Evolutionary conservation across 1,140 invertebrate species (phyloP), one percentile per base, ranked within the genome.

Genomic region (Metopolophium dirhodum): DNA sequence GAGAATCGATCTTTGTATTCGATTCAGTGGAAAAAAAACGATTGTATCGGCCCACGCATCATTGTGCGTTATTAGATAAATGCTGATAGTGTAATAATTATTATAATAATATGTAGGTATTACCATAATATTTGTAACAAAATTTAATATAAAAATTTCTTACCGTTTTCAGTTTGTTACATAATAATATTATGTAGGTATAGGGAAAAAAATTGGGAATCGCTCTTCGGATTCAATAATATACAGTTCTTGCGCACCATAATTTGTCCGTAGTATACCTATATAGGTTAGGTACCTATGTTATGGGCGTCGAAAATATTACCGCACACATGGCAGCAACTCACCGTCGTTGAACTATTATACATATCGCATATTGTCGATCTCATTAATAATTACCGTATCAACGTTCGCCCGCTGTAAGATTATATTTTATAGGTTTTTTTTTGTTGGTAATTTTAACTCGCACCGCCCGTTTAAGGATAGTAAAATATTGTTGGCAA

Each of bases 11-110:
- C 26, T 61, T n/a, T 90, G 35, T n/a, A 37, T 41, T 90, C 41
- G 54, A 90, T 61, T 35, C 57, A 47, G 37, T 47, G 30, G 35
- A n/a, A 23, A 90, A 90, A 90, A 90, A 90, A 26, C 37, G 89
- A 90, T 90, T 90, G 57, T 90, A 68, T 8, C 37, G 61, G 41
- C 89, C 89, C 89, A 90, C 89, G 26, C 89, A 45, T 45, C 89
- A 90, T 90, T 68, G 89, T 90, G 35, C 23, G 7, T 68, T 61
- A 37, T 90, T 57, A 54, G 47, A 89, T 89, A 57, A 77, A 57
- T 30, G 86, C 86, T 41, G 86, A 88, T 87, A 87, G 23, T 41
- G 30, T 86, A 86, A 86, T 88, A 51, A 88, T 88, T 51, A 77
- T 77, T 18, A 77, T n/a, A 77, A 77, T 77, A 77, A n/a, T n/a